phyloP scores from a whole-genome alignment of 1,140 invertebrate species.

The Subanguina moxae region DNA sequence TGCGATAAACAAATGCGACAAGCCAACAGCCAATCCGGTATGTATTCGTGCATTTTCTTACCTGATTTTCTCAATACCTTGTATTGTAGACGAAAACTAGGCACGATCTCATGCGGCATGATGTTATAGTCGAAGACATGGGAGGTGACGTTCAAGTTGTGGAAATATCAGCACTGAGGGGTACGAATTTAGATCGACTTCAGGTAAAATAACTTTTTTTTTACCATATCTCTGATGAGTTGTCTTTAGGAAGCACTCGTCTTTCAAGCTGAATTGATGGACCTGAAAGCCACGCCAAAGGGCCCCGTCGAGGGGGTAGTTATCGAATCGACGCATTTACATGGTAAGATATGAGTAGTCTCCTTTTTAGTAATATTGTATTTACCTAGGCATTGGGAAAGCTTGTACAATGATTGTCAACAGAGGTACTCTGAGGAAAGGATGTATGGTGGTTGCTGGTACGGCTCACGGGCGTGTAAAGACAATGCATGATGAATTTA shows the following conservation, averaged over 20 bases:
- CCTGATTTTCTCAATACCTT: conserved; percentile 15
- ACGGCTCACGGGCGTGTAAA: conserved; percentile 65
- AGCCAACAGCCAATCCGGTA: conserved; percentile 72
- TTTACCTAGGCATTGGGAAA: conserved; percentile 67
- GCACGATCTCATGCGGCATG: conserved; percentile 67
- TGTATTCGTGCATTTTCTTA: conserved; percentile 14
- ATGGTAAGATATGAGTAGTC: conserved; percentile 65
- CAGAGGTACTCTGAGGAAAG: conserved; percentile 79
- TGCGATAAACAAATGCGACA: conserved; percentile 98
- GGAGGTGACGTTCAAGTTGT: conserved; percentile 89
- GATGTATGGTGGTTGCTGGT: conserved; percentile 77
- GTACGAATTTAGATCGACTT: conserved; percentile 51
- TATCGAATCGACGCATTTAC: conserved; percentile 77
- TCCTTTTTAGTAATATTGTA: background rate
- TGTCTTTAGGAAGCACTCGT: conserved; percentile 77
- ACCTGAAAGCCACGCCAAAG: conserved; percentile 69
- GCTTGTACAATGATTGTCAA: conserved; percentile 81
- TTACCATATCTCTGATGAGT: background rate
- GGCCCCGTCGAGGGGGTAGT: conserved; percentile 83
- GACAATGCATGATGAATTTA: conserved; percentile 76
- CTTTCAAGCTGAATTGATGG: conserved; percentile 78
- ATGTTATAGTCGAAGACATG: conserved; percentile 77
- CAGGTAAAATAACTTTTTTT: conserved; percentile 60
- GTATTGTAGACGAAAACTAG: conserved; percentile 6
- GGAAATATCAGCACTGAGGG: conserved; percentile 78